These are phyloP conservation scores for Penelope pileata DNA, from an alignment of 2,113 vertebrate species.

Conservation along the genomic window DNA sequence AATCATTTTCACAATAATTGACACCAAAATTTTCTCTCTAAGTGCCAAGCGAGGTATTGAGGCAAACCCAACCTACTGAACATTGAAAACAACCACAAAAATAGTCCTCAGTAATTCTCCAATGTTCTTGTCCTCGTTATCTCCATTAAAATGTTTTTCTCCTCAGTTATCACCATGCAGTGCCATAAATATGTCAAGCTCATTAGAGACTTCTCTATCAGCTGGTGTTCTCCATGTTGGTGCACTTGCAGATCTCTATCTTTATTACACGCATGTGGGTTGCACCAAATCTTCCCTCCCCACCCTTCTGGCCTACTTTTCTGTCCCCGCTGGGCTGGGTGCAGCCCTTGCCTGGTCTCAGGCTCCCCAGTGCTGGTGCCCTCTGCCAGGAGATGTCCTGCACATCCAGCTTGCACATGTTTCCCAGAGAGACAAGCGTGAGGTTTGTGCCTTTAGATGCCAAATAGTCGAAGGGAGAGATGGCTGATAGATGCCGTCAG, in stretches of 20 bases:
- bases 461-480: neutral
- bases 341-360: rapidly evolving
- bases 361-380: rapidly evolving
- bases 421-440: neutral
- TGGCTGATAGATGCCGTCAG: neutral
- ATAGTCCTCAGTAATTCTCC: neutral
- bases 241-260: neutral
- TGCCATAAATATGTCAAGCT: neutral
- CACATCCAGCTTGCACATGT: neutral
- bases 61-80: neutral
- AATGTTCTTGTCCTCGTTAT: neutral
- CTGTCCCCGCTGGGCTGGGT: neutral
- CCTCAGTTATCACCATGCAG: neutral
- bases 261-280: neutral
- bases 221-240: neutral
- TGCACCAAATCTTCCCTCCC: neutral
- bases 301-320: neutral
- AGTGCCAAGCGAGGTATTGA: neutral
- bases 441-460: neutral
- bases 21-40: neutral
- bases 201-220: neutral
- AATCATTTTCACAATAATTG: neutral
- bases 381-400: rapidly evolving
- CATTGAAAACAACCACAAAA: neutral
- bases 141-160: neutral